Evolutionary conservation across 2,888 invertebrate genomes (phyloP), one percentile per base, ranked within the genome.

Genomic region (Cyclophora punctaria): DNA sequence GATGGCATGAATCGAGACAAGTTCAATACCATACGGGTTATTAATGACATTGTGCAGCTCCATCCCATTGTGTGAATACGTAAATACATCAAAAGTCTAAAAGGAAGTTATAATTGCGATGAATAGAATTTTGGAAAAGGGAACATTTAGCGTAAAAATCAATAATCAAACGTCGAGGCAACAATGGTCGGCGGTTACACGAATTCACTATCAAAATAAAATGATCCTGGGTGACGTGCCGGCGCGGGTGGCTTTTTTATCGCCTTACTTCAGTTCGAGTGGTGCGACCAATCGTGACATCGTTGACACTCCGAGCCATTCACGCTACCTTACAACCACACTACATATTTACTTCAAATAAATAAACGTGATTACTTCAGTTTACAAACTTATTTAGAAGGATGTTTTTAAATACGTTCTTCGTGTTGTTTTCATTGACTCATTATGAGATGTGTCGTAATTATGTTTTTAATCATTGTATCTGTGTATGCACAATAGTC

Each of bases 121-220:
- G 78, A 86, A 87, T 83, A 71, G 81, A 67, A 66, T 58, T 78
- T 79, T 64, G 64, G 73, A 79, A 84, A 83, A 83, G 78, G 78
- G 71, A 82, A 79, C 80, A 82, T 87, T 83, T 85, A 77, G 86
- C 86, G 87, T 87, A 83, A 87, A 87, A 87, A 88, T 88, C 88
- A 88, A 88, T 87, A 88, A 87, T 87, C 81, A 78, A 80, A 81
- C 73, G 80, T 73, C 69, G 64, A 64, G 59, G 62, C 62, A 73
- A 86, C 87, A 86, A 87, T 78, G 62, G 80, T 57, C 66, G 70
- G 78, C 81, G 84, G 87, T 84, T 82, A 80, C 77, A 75, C 79
- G 80, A 75, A 74, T 69, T 75, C 80, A 76, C 86, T 85, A 85
- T 85, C 82, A 84, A 83, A 85, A 85, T 84, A 86, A 78, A 53